Evolutionary conservation across 2,888 invertebrate genomes (phyloP), one percentile per base, ranked within the genome.

Genomic region (Ophioninae sp.): DNA sequence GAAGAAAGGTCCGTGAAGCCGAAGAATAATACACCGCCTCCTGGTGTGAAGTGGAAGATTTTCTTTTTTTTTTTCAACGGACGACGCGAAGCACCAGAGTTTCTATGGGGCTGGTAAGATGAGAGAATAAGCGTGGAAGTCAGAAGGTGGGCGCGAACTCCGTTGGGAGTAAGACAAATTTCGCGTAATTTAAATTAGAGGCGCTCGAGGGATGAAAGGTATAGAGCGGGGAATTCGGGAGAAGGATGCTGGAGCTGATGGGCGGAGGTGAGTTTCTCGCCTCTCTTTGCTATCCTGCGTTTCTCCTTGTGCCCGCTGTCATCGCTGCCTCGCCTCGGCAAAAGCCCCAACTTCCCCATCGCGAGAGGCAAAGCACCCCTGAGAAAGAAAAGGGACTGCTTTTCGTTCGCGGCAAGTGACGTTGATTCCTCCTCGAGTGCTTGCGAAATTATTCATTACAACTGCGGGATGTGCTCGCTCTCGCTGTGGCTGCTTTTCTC

Each of bases 101-200:
- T 21, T 20, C 41, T 59, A 68, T 44, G 70, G 76, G 64, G 65
- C 23, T 77, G 59, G 81, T 68, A 84, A 79, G 81, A 84, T 83
- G 87, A 85, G 86, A 86, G 86, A 85, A 84, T 50, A 50, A 85
- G 82, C 84, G 62, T 62, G 76, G 70, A 84, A 84, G 80, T 80
- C 81, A 81, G 80, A 82, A 83, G 78, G 83, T 82, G 83, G 83
- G 85, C 76, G 85, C 76, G 81, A 87, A 84, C 83, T 85, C 85
- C 82, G 83, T 79, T 80, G 85, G 86, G 88, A 89, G 89, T 88
- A 88, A 88, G 89, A 89, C 88, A 88, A 89, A 89, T 89, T 88
- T 89, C 86, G 87, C 85, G 88, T 88, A 88, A 89, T 89, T 88
- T 88, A 87, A 88, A 87, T 87, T 87, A 85, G 86, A 86, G 82